phyloP scores from a whole-genome alignment of 1,140 invertebrate genomes.

The Drosophila serrata region DNA sequence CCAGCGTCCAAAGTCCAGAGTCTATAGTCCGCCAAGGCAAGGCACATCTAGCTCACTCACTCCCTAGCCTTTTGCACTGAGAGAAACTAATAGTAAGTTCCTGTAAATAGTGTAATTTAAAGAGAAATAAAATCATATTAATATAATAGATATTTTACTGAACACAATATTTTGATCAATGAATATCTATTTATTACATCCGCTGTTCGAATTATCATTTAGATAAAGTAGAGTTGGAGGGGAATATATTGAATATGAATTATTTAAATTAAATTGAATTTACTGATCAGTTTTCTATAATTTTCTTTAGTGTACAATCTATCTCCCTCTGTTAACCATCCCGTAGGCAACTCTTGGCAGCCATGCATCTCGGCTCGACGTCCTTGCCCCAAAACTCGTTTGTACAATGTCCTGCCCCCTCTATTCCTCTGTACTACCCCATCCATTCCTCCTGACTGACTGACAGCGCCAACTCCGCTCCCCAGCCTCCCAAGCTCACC shows the following conservation, averaged over 20 bases:
- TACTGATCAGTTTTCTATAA: too few relatives aligned
- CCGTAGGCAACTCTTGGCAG: constrained; percentile 13
- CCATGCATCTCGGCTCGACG: constrained; percentile 73
- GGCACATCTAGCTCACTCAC: constrained; percentile 1
- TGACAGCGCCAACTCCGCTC: constrained; percentile 23
- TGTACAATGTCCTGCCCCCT: constrained; percentile 48
- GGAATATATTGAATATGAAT: not conserved
- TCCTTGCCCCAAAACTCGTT: constrained; percentile 82
- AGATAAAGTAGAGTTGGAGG: too few relatives aligned
- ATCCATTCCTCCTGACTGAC: constrained; percentile 18
- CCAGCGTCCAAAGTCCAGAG: constrained; percentile 4
- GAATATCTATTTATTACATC: not conserved
- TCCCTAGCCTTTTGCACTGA: not conserved
- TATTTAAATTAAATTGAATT: not conserved
- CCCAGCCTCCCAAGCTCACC: constrained; percentile 5
- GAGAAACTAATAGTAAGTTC: rapidly evolving
- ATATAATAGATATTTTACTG: not conserved
- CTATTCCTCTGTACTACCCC: not conserved
- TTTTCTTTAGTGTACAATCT: constrained; percentile 13
- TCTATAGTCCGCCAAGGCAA: constrained; percentile 32
- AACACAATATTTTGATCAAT: not conserved
- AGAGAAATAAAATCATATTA: not conserved
- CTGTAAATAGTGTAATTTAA: not conserved
- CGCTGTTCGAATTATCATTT: too few relatives aligned
- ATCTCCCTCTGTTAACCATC: constrained; percentile 14